A percentile compares a stretch with the other conserved stretches of the same genome.
Conservation (phyloP, 2,797 vertebrate genomes). For the Typhlichthys eigenmanni region DNA sequence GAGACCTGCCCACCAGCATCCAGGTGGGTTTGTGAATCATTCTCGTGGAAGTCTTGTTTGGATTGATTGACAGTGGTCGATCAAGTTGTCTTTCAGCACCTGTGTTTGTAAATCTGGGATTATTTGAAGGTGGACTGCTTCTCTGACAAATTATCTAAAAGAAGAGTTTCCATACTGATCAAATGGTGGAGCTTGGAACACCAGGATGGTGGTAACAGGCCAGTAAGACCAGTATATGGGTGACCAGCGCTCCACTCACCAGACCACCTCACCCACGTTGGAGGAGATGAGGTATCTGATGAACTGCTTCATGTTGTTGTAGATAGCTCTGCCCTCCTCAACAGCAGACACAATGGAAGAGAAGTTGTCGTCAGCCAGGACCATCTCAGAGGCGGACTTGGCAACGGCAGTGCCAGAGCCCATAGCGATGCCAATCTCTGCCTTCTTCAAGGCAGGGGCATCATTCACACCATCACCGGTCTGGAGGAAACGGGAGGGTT, state of each 20-base stretch:
- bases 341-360: conserved; percentile 93
- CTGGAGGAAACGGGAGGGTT: conserved; percentile 52
- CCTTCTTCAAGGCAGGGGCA: conserved; percentile 94
- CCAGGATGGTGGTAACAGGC: not conserved
- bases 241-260: conserved; percentile 74
- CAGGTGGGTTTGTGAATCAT: too few relatives aligned
- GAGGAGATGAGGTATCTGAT: conserved; percentile 97
- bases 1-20: too few relatives aligned
- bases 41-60: too few relatives aligned
- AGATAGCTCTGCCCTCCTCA: conserved; percentile 95
- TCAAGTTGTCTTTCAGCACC: not conserved
- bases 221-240: not conserved
- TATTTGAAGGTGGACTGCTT: too few relatives aligned
- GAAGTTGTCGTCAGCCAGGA: conserved; percentile 95
- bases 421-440: conserved; percentile 97
- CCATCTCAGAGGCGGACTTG: conserved; percentile 96
- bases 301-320: conserved; percentile 99
- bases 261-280: conserved; percentile 95
- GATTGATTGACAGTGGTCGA: not conserved
- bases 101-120: too few relatives aligned
- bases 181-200: too few relatives aligned
- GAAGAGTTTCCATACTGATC: too few relatives aligned
- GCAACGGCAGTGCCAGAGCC: conserved; percentile 96
- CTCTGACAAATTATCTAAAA: too few relatives aligned
- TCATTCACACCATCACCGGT: conserved; percentile 96